phyloP scores from a whole-genome alignment of 1,140 invertebrate genomes.

The Batillaria attramentaria region DNA sequence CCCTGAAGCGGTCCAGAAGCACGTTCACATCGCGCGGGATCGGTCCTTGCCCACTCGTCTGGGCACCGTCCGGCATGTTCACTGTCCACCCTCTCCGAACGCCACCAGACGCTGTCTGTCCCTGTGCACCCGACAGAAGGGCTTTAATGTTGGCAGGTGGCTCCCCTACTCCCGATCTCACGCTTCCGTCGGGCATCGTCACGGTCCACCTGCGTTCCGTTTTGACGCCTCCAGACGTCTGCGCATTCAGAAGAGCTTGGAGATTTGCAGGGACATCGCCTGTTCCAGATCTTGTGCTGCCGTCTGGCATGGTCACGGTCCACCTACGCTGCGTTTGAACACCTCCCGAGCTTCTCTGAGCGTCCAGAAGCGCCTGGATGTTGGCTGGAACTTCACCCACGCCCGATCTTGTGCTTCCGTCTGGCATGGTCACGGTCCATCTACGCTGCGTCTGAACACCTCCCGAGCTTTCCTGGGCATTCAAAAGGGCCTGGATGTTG shows the following conservation, averaged over 20 bases:
- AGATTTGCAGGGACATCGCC: conserved; percentile 33
- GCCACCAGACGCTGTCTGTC: neutral
- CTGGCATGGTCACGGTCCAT: conserved; percentile 29
- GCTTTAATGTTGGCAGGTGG: neutral
- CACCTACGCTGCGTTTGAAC: conserved; percentile 10
- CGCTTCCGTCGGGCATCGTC: conserved; percentile 23
- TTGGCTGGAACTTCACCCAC: conserved; percentile 15
- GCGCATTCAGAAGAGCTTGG: conserved; percentile 1
- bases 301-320: conserved; percentile 40
- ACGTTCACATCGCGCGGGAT: conserved; percentile 29
- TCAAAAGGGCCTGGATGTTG: conserved; percentile 19
- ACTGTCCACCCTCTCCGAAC: conserved; percentile 15
- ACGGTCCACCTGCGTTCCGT: conserved; percentile 22
- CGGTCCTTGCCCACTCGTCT: conserved; percentile 19
- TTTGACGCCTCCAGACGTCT: neutral
- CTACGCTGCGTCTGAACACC: neutral
- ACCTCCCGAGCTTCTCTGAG: neutral
- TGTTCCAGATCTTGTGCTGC: conserved; percentile 25
- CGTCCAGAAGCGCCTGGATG: conserved; percentile 5
- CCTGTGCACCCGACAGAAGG: neutral
- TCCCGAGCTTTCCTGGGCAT: neutral
- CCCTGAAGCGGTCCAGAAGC: too few relatives aligned
- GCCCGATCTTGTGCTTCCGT: conserved; percentile 17
- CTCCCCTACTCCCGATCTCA: neutral
- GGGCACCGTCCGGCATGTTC: conserved; percentile 25